Conservation (phyloP, 2,797 vertebrate genomes). For the Gadopsis bispinosus region DNA sequence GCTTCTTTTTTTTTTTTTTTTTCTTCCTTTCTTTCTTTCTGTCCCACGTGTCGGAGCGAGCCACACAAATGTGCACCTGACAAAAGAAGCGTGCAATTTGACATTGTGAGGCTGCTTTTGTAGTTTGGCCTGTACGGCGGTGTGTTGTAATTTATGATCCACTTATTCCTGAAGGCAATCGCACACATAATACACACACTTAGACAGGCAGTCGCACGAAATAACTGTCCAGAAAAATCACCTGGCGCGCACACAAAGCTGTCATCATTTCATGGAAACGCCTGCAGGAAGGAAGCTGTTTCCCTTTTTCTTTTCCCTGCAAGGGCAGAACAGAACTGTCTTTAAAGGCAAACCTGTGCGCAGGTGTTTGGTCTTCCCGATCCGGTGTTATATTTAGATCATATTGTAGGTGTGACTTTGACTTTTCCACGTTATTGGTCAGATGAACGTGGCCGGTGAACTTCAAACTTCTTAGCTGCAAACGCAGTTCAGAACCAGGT, state of each 20-base stretch:
- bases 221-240: constrained; percentile 6
- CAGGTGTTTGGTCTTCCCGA: neutral
- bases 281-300: constrained; percentile 30
- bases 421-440: no score
- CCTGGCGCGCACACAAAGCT: constrained; percentile 6
- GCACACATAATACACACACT: neutral
- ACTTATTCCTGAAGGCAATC: neutral
- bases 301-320: neutral
- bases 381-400: neutral
- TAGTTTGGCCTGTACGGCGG: neutral
- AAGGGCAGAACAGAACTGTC: neutral
- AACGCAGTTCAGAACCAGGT: neutral
- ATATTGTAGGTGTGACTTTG: neutral
- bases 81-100: no score
- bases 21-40: no score
- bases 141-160: constrained; percentile 6
- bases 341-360: neutral
- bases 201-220: constrained; percentile 7
- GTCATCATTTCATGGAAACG: constrained; percentile 13
- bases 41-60: neutral
- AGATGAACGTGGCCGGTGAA: accelerated
- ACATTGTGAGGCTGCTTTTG: neutral
- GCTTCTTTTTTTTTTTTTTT: no score
- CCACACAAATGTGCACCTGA: constrained; percentile 8
- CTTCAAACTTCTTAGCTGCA: neutral